A percentile compares a stretch with the other conserved stretches of the same genome.
These are phyloP conservation scores for Helogale parvula DNA, from an alignment of 2,113 vertebrate genomes.

Conservation along the genomic window DNA sequence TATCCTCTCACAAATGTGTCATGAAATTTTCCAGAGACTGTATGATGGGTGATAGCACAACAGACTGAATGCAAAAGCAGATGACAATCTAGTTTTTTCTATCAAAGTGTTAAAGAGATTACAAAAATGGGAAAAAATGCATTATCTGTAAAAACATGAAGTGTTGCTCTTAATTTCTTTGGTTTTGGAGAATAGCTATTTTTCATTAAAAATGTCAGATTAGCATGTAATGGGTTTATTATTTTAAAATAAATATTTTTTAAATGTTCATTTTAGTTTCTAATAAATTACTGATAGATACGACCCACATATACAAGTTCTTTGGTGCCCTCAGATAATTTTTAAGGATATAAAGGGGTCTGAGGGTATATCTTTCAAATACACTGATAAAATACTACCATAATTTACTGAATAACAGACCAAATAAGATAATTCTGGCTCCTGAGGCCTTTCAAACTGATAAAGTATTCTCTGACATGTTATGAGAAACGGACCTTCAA, in stretches of 20 bases:
- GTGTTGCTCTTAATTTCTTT: neutral
- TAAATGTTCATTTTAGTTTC: slow-evolving; percentile 21
- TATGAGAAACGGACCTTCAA: slow-evolving; percentile 5
- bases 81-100: neutral
- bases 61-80: neutral
- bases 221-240: slow-evolving; percentile 5
- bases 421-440: neutral
- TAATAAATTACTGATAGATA: neutral
- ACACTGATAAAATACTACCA: neutral
- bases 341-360: neutral
- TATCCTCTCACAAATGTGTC: neutral
- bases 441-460: slow-evolving; percentile 31
- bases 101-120: neutral
- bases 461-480: neutral
- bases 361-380: slow-evolving; percentile 31
- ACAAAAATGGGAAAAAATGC: neutral
- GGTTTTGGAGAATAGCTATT: slow-evolving; percentile 40
- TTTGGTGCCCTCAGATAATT: neutral
- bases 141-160: neutral
- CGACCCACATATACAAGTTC: neutral
- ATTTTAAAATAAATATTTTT: neutral
- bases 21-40: slow-evolving; percentile 3
- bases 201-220: neutral
- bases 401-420: slow-evolving; percentile 5
- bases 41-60: neutral